Evolutionary conservation across 2,113 vertebrate genomes (phyloP), one percentile per base, ranked within the genome.

Genomic region (Pluvialis apricaria): DNA sequence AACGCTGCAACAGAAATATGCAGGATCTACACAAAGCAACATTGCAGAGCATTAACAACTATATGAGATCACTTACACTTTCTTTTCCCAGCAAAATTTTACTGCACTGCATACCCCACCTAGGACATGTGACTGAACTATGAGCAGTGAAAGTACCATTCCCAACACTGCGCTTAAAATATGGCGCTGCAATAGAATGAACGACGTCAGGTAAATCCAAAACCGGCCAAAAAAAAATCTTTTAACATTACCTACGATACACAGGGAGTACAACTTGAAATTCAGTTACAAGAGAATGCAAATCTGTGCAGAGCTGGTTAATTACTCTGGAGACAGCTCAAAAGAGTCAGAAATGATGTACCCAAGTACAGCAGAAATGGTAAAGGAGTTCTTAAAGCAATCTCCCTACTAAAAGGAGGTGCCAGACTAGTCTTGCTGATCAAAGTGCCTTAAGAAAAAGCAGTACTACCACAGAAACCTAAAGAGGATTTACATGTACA

Each of bases 401-500:
- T 42, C n/a, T 86, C n/a, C 20, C 11, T 42, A 42, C 11, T 86
- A 68, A 76, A 47, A 90, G 44, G 40, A 88, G 58, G 75, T 88
- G 84, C 82, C 87, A 97, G 92, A 90, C 78, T 72, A 76, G 66
- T 80, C 54, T 45, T 71, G 36, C 75, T 91, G 90, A 96, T 93
- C 92, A 94, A 96, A 97, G 78, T 24, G 49, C 34, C 61, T 93
- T 69, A 79, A 82, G 57, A 69, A 54, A 55, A 57, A 45, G 78
- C 29, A 82, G 73, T 76, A 82, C 25, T 65, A 38, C 69, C 62
- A 82, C 90, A 93, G 89, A 87, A 94, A 88, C 31, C 85, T 80
- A 61, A 92, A 81, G 77, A 83, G 72, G 62, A 70, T 95, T 93
- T 95, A 79, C 31, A 69, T 2, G 32, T 90, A 94, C 82, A 94